Conservation (phyloP, 1,140 invertebrate genomes). For the Procambarus clarkii region DNA sequence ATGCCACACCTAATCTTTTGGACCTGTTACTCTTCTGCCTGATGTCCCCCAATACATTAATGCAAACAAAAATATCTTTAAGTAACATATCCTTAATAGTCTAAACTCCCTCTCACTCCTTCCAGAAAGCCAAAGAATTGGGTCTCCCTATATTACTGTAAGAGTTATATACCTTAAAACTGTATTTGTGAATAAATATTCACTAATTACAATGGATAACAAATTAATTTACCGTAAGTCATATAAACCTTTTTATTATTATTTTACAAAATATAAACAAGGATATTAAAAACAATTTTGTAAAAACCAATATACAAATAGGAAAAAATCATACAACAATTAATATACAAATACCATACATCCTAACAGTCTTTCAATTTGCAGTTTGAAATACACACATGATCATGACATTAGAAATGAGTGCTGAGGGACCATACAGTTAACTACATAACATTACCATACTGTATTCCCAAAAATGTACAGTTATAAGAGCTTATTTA, state of each 20-base stretch:
- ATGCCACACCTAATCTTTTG: no score
- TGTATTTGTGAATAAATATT: no score
- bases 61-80: no score
- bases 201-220: no score
- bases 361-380: not conserved
- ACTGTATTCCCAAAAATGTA: not conserved
- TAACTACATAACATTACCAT: not conserved
- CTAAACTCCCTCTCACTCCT: no score
- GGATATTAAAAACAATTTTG: constrained; percentile 17
- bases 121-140: no score
- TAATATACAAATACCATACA: constrained; percentile 14
- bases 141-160: no score
- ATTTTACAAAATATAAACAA: constrained; percentile 15
- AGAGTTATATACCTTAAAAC: no score
- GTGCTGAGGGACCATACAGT: not conserved
- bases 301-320: constrained; percentile 14
- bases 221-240: not conserved
- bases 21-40: no score
- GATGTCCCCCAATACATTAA: no score
- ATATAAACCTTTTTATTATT: constrained; percentile 5
- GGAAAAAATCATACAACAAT: not conserved
- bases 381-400: not conserved
- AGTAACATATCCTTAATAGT: no score
- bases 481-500: no score
- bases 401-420: constrained; percentile 3